Percentiles rank a stretch among this genome's conserved stretches.
Evolutionary conservation across 2,113 vertebrate species (phyloP).

Genomic region (Paradisaea rubra): DNA sequence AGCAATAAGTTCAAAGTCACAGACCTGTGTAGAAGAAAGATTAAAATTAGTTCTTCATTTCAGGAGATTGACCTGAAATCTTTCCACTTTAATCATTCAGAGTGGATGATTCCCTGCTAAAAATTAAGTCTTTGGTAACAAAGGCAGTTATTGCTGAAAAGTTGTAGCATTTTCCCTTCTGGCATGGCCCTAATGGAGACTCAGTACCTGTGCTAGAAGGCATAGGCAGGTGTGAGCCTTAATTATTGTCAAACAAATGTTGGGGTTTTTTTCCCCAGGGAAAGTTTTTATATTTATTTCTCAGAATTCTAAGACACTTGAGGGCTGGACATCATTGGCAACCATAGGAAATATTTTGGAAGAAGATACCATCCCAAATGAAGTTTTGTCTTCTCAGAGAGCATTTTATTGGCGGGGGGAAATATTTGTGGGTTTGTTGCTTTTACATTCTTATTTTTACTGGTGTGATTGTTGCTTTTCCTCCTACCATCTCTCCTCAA

Average conservation of each 20-base stretch:
- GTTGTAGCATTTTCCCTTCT: not conserved
- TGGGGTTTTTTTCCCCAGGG: not conserved
- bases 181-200: not conserved
- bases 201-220: not conserved
- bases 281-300: not conserved
- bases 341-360: not conserved
- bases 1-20: not conserved
- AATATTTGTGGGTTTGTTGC: not conserved
- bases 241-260: not conserved
- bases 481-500: not conserved
- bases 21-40: not conserved
- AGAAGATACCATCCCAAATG: not conserved
- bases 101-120: not conserved
- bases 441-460: not conserved
- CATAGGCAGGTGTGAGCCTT: not conserved
- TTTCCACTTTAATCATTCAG: not conserved
- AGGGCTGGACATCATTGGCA: not conserved
- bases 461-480: not conserved
- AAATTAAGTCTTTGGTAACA: slow-evolving; percentile 14
- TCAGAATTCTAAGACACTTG: not conserved
- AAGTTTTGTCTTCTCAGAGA: not conserved
- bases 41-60: not conserved
- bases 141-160: not conserved
- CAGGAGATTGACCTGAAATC: not conserved
- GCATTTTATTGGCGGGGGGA: not conserved